These are phyloP conservation scores for Blastomussa wellsi DNA, from an alignment of 92 coral and sea anemone species.

Conservation along the genomic window DNA sequence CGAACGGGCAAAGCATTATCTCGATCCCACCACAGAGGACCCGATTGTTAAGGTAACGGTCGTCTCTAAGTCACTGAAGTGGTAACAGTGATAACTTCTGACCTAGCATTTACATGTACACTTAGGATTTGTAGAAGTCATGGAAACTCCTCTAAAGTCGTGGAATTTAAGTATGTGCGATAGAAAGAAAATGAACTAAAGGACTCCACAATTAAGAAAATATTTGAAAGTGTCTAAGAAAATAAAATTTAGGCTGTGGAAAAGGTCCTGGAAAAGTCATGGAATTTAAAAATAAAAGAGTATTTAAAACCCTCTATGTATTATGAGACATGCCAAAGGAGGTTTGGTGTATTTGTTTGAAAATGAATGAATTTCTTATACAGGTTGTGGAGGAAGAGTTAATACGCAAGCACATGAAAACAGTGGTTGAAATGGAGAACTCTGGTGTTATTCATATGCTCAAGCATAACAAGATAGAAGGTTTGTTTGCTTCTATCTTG, in stretches of 20 bases:
- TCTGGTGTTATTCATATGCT: conserved; percentile 98
- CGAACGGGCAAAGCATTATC: conserved; percentile 94
- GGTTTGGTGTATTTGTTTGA: not conserved
- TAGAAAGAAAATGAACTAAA: too few species aligned
- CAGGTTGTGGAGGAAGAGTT: conserved; percentile 96
- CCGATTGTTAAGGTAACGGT: conserved; percentile 86
- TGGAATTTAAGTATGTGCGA: too few species aligned
- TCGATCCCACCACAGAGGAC: conserved; percentile 95
- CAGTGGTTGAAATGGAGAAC: conserved; percentile 99
- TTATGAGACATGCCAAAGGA: not conserved
- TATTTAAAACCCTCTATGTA: too few species aligned
- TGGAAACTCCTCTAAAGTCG: too few species aligned
- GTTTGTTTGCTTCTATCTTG: conserved; percentile 31
- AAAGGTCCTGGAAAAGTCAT: too few species aligned
- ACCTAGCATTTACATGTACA: too few species aligned
- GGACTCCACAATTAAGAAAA: too few species aligned
- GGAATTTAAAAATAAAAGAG: too few species aligned
- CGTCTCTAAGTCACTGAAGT: too few species aligned
- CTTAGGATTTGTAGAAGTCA: too few species aligned
- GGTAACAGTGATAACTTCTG: not conserved
- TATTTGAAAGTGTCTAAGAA: too few species aligned
- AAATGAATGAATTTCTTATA: not conserved
- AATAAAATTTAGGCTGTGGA: too few species aligned
- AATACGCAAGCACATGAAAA: conserved; percentile 96
- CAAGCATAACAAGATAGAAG: conserved; percentile 97